phyloP scores from a whole-genome alignment of 2,113 vertebrate genomes.

The Pithys albifrons region DNA sequence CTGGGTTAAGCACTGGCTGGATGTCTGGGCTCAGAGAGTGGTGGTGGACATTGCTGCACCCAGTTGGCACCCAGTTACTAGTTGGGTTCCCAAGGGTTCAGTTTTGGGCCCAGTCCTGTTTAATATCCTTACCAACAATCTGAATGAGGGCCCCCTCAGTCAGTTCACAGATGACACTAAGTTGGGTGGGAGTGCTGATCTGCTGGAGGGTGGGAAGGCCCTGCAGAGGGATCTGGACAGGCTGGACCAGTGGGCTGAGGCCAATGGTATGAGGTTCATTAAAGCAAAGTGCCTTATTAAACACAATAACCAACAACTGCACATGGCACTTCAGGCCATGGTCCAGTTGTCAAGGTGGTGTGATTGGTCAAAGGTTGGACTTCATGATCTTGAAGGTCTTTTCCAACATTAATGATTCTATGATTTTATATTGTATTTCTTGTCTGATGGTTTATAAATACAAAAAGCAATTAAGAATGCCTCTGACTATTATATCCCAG shows the following conservation, averaged over 20 bases:
- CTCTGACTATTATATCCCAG: not conserved
- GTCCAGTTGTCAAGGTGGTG: not conserved
- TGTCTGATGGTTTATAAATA: constrained; percentile 13
- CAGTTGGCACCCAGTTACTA: not conserved
- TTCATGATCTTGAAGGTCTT: not conserved
- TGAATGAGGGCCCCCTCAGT: not conserved
- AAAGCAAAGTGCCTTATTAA: not conserved
- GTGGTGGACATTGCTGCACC: not conserved
- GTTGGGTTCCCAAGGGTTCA: not conserved
- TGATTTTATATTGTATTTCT: not conserved
- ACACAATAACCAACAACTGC: not conserved
- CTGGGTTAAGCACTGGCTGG: not conserved
- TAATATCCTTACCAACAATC: not conserved
- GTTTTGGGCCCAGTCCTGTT: not conserved
- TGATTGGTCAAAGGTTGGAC: not conserved
- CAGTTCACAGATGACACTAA: not conserved
- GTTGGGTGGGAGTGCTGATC: not conserved
- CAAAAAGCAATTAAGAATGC: not conserved
- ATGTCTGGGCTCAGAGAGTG: not conserved
- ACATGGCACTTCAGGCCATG: not conserved
- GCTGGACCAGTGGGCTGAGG: not conserved
- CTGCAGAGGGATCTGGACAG: not conserved
- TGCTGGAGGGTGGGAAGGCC: not conserved
- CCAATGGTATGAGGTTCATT: not conserved
- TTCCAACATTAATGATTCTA: not conserved